phyloP scores from a whole-genome alignment of 2,888 invertebrate species.

The Synergus umbraculus region DNA sequence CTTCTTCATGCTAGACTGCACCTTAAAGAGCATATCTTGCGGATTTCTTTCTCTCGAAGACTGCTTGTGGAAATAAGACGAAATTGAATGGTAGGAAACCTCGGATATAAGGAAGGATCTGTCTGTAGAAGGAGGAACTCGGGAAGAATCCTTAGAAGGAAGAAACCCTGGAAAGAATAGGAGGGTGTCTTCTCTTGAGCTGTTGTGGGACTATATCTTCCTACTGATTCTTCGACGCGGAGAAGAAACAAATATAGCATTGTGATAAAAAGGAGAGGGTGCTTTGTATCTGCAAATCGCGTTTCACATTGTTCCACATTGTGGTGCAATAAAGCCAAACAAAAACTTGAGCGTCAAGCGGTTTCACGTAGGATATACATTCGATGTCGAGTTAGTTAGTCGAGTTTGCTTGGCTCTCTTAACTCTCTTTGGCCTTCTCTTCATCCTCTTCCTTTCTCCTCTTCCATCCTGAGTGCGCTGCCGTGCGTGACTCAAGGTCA shows the following conservation, averaged over 20 bases:
- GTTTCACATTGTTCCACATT: constrained; percentile 13
- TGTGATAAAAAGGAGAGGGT: neutral
- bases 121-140: neutral
- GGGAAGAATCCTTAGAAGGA: constrained; percentile 1
- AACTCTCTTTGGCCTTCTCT: constrained; percentile 8
- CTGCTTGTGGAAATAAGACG: neutral
- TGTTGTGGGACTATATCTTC: neutral
- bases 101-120: neutral
- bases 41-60: constrained; percentile 6
- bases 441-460: constrained; percentile 17
- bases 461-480: constrained; percentile 42
- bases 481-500: constrained; percentile 56
- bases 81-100: neutral
- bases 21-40: neutral
- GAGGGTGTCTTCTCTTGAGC: neutral
- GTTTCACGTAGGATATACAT: neutral
- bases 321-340: constrained; percentile 21
- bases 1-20: constrained; percentile 14
- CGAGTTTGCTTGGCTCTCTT: neutral
- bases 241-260: neutral
- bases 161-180: neutral
- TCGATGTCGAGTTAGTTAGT: constrained; percentile 3
- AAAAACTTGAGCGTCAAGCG: neutral
- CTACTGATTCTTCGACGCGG: neutral
- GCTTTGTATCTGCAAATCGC: neutral